These are phyloP conservation scores for Pocota personata DNA, from an alignment of 2,888 invertebrate species.

Conservation along the genomic window DNA sequence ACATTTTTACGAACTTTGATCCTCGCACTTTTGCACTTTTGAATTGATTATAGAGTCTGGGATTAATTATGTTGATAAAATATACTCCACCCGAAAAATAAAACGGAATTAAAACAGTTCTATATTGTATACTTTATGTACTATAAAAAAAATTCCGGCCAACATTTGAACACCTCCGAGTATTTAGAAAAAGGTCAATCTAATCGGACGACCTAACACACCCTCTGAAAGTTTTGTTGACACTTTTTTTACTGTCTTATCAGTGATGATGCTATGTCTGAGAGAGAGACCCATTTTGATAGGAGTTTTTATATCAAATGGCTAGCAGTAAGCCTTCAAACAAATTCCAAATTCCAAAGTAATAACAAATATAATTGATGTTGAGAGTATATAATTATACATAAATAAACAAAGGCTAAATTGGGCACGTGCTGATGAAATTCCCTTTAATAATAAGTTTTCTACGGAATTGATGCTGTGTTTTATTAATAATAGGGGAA, in stretches of 20 bases:
- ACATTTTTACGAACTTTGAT: constrained; percentile 26
- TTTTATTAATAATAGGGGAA: background rate
- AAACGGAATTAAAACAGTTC: background rate
- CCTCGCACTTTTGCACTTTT: constrained; percentile 24
- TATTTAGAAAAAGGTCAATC: background rate
- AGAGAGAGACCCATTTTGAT: constrained; percentile 14
- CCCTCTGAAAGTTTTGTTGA: constrained; percentile 31
- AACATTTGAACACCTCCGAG: constrained; percentile 3
- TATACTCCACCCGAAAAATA: background rate
- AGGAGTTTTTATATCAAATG: background rate
- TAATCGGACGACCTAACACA: constrained; percentile 17
- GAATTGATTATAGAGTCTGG: constrained; percentile 26
- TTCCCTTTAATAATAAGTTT: background rate
- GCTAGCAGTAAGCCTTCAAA: constrained; percentile 24
- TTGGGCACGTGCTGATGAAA: background rate
- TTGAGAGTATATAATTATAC: background rate
- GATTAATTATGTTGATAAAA: constrained; percentile 1
- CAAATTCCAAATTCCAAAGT: constrained; percentile 46
- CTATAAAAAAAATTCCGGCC: background rate
- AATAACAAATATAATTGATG: background rate
- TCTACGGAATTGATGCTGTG: background rate
- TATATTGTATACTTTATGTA: background rate
- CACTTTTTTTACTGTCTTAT: constrained; percentile 14
- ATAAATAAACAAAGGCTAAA: constrained; percentile 4
- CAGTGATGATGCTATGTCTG: constrained; percentile 40